Percentiles rank a stretch among this genome's conserved stretches.
Evolutionary conservation across 2,797 vertebrate species (phyloP).

Genomic region (Vireo griseus): DNA sequence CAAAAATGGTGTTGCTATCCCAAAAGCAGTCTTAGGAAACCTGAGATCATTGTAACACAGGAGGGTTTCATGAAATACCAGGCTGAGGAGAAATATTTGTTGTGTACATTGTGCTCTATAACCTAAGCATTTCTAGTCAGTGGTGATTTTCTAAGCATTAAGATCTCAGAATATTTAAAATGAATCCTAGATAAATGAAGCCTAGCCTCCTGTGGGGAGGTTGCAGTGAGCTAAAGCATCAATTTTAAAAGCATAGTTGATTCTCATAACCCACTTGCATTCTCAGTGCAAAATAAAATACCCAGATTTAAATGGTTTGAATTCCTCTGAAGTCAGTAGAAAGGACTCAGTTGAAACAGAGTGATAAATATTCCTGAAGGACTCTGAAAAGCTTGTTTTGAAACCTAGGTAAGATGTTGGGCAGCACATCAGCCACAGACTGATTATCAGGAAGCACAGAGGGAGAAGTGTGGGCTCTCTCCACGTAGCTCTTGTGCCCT

Average conservation of each 20-base stretch:
- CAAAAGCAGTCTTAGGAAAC: not conserved
- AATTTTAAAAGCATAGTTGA: not conserved
- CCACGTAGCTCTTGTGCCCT: rapidly evolving
- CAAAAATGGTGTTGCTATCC: not conserved
- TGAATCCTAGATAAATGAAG: not conserved
- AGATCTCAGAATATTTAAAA: not conserved
- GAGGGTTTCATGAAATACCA: not conserved
- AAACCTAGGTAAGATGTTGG: not conserved
- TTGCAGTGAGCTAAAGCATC: not conserved
- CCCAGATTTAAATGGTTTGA: not conserved
- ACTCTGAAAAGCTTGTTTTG: not conserved
- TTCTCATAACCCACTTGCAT: not conserved
- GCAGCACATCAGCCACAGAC: not conserved
- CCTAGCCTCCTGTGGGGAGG: not conserved
- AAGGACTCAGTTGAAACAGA: not conserved
- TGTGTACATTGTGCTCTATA: not conserved
- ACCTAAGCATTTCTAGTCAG: not conserved
- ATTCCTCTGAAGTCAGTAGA: not conserved
- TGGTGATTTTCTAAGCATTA: not conserved
- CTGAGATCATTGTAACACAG: not conserved
- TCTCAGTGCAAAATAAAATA: not conserved
- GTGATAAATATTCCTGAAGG: not conserved
- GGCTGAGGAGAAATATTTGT: not conserved
- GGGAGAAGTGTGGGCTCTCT: not conserved
- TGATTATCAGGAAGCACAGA: not conserved